phyloP scores from a whole-genome alignment of 1,140 invertebrate species.

The Oryzaephilus surinamensis region DNA sequence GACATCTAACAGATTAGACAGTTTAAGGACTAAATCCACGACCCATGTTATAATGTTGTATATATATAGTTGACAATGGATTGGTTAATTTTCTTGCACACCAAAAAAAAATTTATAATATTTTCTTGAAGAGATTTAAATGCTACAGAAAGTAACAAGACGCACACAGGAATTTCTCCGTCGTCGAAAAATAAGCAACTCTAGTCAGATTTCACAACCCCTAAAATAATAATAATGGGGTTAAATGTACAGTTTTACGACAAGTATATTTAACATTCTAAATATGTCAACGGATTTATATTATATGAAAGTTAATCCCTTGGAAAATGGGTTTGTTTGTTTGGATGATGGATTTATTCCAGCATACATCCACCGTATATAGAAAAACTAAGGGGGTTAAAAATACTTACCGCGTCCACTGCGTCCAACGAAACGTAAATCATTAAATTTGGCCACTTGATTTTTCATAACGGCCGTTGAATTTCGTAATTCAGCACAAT shows the following conservation, averaged over 20 bases:
- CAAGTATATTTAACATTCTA: no score
- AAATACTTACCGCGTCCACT: constrained; percentile 94
- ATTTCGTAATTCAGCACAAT: constrained; percentile 88
- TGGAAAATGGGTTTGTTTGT: no score
- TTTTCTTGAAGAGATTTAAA: constrained; percentile 12
- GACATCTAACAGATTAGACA: constrained; percentile 23
- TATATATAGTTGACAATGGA: no score
- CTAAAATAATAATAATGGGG: no score
- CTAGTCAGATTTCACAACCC: no score
- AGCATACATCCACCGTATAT: not conserved
- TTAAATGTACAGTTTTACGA: no score
- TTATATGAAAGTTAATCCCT: constrained; percentile 15
- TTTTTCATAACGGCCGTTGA: constrained; percentile 93
- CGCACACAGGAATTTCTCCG: constrained; percentile 1
- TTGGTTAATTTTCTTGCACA: no score
- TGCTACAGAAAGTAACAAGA: constrained; percentile 7
- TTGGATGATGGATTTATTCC: not conserved
- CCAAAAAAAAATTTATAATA: no score
- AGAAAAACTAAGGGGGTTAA: no score
- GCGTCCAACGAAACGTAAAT: constrained; percentile 91
- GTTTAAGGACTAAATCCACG: no score
- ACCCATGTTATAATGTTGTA: no score
- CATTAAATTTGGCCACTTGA: constrained; percentile 96
- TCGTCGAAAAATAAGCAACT: constrained; percentile 3
- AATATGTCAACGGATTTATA: constrained; percentile 13